These are phyloP conservation scores for Drosophila borborema DNA, from an alignment of 2,888 invertebrate species.

Conservation along the genomic window DNA sequence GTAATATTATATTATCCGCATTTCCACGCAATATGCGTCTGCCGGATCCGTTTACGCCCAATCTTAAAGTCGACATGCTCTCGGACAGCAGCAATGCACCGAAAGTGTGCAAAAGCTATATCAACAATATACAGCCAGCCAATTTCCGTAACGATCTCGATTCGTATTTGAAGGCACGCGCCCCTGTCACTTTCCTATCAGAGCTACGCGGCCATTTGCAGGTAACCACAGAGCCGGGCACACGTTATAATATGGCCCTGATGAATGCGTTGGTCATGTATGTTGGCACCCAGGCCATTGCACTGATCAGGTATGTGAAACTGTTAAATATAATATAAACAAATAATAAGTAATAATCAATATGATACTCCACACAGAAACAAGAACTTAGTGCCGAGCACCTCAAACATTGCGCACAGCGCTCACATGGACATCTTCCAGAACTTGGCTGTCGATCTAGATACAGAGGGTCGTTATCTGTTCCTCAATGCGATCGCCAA, in stretches of 20 bases:
- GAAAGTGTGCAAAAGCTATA: conserved; percentile 94
- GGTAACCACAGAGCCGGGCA: conserved; percentile 94
- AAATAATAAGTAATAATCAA: neutral
- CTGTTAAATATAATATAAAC: too few species aligned
- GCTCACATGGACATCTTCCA: conserved; percentile 99
- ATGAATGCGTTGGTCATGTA: conserved; percentile 99
- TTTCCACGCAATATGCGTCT: conserved; percentile 99
- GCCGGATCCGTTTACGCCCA: conserved; percentile 99
- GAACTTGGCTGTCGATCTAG: conserved; percentile 98
- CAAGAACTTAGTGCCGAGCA: conserved; percentile 96
- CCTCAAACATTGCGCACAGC: conserved; percentile 99
- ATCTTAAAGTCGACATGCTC: conserved; percentile 95
- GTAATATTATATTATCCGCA: conserved; percentile 98
- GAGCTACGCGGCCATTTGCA: conserved; percentile 96
- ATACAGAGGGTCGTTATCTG: conserved; percentile 97
- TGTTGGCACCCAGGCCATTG: conserved; percentile 98
- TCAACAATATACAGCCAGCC: conserved; percentile 93
- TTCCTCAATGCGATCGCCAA: conserved; percentile 99
- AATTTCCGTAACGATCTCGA: conserved; percentile 98
- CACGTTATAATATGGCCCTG: conserved; percentile 96
- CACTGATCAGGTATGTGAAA: conserved; percentile 88
- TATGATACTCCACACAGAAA: conserved; percentile 86
- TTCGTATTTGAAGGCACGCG: conserved; percentile 96
- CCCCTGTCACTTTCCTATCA: conserved; percentile 97
- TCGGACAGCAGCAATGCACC: conserved; percentile 95